Conservation (phyloP, 1,140 invertebrate species). For the Pseudomyrmex sp. region DNA sequence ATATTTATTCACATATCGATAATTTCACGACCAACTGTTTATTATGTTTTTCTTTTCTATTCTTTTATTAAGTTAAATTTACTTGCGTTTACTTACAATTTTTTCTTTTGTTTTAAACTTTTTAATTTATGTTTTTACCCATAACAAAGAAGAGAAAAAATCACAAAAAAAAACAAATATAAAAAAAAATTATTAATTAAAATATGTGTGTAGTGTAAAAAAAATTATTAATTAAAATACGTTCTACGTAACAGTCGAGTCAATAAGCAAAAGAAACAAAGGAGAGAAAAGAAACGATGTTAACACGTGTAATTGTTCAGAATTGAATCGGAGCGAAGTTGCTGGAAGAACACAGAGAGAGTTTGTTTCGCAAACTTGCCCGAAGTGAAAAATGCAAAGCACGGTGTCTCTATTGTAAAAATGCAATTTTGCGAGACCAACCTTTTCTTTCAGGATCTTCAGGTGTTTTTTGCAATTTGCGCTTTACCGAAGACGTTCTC, state of each 20-base stretch:
- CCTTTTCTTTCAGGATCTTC: conserved; percentile 33
- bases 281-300: neutral
- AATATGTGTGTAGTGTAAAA: neutral
- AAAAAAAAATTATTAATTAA: conserved; percentile 5
- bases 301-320: neutral
- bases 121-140: conserved; percentile 35
- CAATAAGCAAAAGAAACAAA: neutral
- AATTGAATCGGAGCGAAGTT: conserved; percentile 5
- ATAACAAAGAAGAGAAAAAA: conserved; percentile 46
- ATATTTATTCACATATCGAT: conserved; percentile 11
- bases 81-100: neutral
- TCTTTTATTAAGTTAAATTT: neutral
- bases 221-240: conserved; percentile 5
- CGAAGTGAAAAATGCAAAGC: neutral
- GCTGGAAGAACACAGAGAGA: conserved; percentile 19
- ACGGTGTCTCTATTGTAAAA: neutral
- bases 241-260: conserved; percentile 6
- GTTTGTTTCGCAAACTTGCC: conserved; percentile 22
- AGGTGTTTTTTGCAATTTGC: neutral
- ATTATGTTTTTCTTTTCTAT: conserved; percentile 26
- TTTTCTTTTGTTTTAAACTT: conserved; percentile 16
- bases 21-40: conserved; percentile 36
- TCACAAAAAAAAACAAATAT: conserved; percentile 17
- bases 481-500: neutral
- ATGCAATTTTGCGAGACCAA: conserved; percentile 27